These are phyloP conservation scores for Ascidia mentula DNA, from an alignment of 23 tunicate genomes.

Conservation along the genomic window DNA sequence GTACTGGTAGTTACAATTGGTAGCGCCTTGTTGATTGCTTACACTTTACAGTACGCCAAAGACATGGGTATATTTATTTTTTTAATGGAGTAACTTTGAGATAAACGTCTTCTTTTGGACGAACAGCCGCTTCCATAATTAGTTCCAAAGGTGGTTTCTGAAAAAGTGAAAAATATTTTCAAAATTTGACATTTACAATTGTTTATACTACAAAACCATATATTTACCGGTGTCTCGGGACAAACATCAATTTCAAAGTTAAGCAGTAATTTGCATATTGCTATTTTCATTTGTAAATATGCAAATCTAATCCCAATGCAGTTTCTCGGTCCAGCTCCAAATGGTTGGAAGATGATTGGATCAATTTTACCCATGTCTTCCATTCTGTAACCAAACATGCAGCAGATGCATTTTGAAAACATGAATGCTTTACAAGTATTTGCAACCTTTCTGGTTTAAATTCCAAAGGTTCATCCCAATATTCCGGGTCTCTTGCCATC, in stretches of 20 bases:
- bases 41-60: too few relatives aligned
- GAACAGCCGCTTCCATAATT: too few relatives aligned
- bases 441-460: constrained; percentile 77
- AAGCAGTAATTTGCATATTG: constrained; percentile 43
- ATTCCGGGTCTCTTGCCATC: constrained; percentile 57
- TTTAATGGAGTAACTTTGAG: too few relatives aligned
- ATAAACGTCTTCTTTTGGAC: too few relatives aligned
- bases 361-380: constrained; percentile 83
- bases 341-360: constrained; percentile 64
- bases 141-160: too few relatives aligned
- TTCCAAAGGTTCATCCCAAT: constrained; percentile 78
- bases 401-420: background rate
- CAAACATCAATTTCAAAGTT: constrained; percentile 54
- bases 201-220: too few relatives aligned
- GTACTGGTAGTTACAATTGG: too few relatives aligned
- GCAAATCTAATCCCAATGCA: constrained; percentile 65
- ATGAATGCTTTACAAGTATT: background rate
- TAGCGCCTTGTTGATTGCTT: too few relatives aligned
- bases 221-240: constrained; percentile 64
- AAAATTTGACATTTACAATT: too few relatives aligned
- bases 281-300: constrained; percentile 38
- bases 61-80: too few relatives aligned
- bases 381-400: constrained; percentile 31
- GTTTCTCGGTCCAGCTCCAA: constrained; percentile 84
- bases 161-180: too few relatives aligned